Conservation (phyloP, 2,888 invertebrate species). For the Cheilosia variabilis region DNA sequence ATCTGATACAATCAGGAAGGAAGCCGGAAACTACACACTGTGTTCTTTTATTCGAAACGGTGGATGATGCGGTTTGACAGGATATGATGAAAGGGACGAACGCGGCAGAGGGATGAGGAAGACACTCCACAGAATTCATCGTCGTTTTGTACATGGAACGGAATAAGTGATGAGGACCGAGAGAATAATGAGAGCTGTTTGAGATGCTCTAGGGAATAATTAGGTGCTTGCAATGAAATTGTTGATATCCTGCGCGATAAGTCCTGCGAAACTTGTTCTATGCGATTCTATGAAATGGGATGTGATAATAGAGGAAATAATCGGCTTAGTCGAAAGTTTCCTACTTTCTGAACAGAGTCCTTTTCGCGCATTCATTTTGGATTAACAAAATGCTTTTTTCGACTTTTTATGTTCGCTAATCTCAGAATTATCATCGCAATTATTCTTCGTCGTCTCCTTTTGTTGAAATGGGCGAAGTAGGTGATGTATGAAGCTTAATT, state of each 20-base stretch:
- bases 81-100: constrained; percentile 46
- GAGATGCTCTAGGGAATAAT: constrained; percentile 59
- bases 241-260: constrained; percentile 61
- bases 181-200: constrained; percentile 57
- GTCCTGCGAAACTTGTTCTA: constrained; percentile 50
- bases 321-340: constrained; percentile 49
- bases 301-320: constrained; percentile 37
- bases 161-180: constrained; percentile 12
- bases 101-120: constrained; percentile 35
- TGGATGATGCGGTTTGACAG: constrained; percentile 47
- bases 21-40: constrained; percentile 51
- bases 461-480: neutral
- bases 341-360: neutral
- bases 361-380: constrained; percentile 17
- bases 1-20: constrained; percentile 58
- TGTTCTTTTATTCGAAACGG: constrained; percentile 26
- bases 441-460: neutral
- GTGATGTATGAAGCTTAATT: neutral
- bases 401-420: constrained; percentile 12
- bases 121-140: constrained; percentile 54
- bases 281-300: constrained; percentile 34
- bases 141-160: constrained; percentile 17
- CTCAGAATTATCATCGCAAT: constrained; percentile 24
- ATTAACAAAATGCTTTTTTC: neutral
- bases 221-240: constrained; percentile 67